A percentile compares a stretch with the other conserved stretches of the same genome.
phyloP scores from a whole-genome alignment of 2,797 vertebrate genomes.

The Sylvia borin region DNA sequence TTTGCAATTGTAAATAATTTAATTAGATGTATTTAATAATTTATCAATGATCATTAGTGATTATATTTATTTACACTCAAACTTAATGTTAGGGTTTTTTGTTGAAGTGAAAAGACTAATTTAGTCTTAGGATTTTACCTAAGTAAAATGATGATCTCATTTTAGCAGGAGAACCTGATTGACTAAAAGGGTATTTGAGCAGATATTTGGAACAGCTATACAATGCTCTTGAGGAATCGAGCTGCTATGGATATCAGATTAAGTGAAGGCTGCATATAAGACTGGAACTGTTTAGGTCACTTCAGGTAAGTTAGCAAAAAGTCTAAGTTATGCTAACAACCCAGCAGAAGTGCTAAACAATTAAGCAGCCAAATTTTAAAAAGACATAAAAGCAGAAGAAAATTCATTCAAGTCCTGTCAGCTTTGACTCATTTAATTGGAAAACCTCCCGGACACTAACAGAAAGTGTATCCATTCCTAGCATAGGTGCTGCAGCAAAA shows the following conservation, averaged over 20 bases:
- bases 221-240: not conserved
- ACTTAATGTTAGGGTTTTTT: not conserved
- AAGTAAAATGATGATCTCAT: not conserved
- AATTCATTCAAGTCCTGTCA: conserved; percentile 20
- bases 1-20: conserved; percentile 2
- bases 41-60: not conserved
- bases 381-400: not conserved
- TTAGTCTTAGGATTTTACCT: not conserved
- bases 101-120: not conserved
- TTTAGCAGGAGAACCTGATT: not conserved
- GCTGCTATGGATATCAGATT: not conserved
- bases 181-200: not conserved
- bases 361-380: not conserved
- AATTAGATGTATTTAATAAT: not conserved
- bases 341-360: not conserved
- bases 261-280: not conserved
- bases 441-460: conserved; percentile 12
- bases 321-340: not conserved
- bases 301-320: not conserved
- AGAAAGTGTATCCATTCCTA: conserved; percentile 4
- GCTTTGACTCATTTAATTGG: not conserved
- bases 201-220: not conserved
- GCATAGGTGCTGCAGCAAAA: not conserved
- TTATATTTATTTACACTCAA: not conserved
- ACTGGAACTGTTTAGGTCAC: not conserved